phyloP scores from a whole-genome alignment of 2,888 invertebrate species.

The Calephelis perditalis region DNA sequence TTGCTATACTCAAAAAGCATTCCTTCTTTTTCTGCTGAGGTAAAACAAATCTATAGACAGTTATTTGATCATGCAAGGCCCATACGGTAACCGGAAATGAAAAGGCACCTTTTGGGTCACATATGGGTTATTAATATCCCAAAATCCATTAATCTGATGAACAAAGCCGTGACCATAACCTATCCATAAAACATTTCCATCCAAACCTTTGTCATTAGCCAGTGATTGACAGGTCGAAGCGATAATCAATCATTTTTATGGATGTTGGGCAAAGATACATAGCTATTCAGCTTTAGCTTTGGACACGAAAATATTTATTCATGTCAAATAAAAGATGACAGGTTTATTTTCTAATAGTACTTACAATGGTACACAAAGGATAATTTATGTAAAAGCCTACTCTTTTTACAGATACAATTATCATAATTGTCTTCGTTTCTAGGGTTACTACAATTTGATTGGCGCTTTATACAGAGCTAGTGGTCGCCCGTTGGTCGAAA shows the following conservation, averaged over 20 bases:
- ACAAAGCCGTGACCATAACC: not conserved
- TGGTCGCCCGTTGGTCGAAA: too few relatives aligned
- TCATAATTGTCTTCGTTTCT: not conserved
- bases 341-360: not conserved
- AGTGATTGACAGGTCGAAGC: constrained; percentile 5
- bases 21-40: too few relatives aligned
- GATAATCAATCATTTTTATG: constrained; percentile 9
- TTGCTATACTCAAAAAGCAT: too few relatives aligned
- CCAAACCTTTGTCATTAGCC: constrained; percentile 3
- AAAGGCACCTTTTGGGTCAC: not conserved
- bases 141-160: constrained; percentile 3
- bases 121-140: not conserved
- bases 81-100: not conserved
- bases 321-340: too few relatives aligned
- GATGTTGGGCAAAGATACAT: not conserved
- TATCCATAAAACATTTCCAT: constrained; percentile 3
- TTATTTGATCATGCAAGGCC: too few relatives aligned
- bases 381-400: not conserved
- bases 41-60: too few relatives aligned
- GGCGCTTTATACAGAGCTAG: too few relatives aligned
- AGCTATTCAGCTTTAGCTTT: not conserved
- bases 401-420: not conserved
- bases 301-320: not conserved
- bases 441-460: too few relatives aligned
- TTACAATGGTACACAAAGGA: not conserved